Evolutionary conservation across 2,113 vertebrate genomes (phyloP), one percentile per base, ranked within the genome.

Genomic region (Lonchura striata): DNA sequence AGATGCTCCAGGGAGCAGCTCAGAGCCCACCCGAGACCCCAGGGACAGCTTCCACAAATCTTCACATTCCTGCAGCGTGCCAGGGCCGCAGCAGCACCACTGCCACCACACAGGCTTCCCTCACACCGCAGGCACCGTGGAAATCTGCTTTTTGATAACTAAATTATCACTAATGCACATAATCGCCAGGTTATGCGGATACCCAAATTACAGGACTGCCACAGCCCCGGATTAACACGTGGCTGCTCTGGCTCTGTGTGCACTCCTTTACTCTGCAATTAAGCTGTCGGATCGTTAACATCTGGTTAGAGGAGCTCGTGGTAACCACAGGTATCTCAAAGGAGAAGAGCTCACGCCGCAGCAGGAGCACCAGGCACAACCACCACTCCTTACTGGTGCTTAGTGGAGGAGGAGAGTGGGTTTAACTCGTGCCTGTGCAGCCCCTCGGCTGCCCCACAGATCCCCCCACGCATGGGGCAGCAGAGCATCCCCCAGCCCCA

Each of bases 81-180:
- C 85, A 19, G 82, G 50, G 82, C 7, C 20, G 4, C 65, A 4
- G 72, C 31, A 0, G 7, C 50, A 25, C 72, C 11, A 3, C 83
- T 19, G 86, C 46, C 88, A 63, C 33, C 9, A 1, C 88, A 13
- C 4, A 3, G 68, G 83, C 92, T 88, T 90, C 76, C 33, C 93
- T 91, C 44, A 22, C 18, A 7, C 84, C 0, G 15, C 93, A 90
- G 90, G 90, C 95, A 86, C 75, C 9, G 18, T 3, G 59, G 72
- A 86, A 94, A 78, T 88, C 71, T 81, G 90, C 76, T 88, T 82
- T 81, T 70, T 92, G 92, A 94, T 97, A 93, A 93, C 85, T 92
- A 82, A 96, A 97, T 96, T 70, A 93, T 71, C 93, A 46, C 71
- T 86, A 95, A 95, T 84, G 92, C 93, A 92, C 90, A 49, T 90